phyloP scores from a whole-genome alignment of 2,113 vertebrate genomes.

The Solea solea region DNA sequence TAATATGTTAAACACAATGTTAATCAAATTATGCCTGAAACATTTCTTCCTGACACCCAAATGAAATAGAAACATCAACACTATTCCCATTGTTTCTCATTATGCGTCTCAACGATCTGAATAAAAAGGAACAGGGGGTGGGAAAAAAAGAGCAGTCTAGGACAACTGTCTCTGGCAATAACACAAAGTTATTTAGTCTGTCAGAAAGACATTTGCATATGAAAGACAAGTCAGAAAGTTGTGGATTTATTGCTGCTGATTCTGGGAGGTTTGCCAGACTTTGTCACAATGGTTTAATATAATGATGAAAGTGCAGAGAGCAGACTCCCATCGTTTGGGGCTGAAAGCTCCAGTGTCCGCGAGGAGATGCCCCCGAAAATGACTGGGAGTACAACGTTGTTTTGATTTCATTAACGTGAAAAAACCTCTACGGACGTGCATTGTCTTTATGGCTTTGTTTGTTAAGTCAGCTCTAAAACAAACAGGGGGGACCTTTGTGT shows the following conservation, averaged over 20 bases:
- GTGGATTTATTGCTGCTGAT: not conserved
- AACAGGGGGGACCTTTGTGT: not conserved
- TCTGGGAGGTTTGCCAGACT: constrained; percentile 17
- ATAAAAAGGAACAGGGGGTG: not conserved
- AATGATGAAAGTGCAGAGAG: not conserved
- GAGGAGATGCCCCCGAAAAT: not conserved
- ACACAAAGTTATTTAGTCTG: not conserved
- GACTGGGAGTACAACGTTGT: not conserved
- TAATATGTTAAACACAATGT: too few relatives aligned
- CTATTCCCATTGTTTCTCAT: not conserved
- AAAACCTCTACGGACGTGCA: too few relatives aligned
- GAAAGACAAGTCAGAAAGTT: not conserved
- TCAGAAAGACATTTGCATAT: not conserved
- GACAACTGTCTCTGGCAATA: not conserved
- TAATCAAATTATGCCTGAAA: too few relatives aligned
- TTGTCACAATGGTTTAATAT: constrained; percentile 5
- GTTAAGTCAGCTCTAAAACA: not conserved
- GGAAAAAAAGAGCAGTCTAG: not conserved
- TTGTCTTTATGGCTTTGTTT: not conserved
- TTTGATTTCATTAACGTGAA: not conserved
- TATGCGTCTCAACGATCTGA: not conserved
- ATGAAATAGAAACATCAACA: not conserved
- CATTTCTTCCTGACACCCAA: too few relatives aligned
- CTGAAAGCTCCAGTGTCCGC: not conserved
- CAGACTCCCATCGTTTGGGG: not conserved